Conservation (phyloP, 2,113 vertebrate species). For the Ia io region DNA sequence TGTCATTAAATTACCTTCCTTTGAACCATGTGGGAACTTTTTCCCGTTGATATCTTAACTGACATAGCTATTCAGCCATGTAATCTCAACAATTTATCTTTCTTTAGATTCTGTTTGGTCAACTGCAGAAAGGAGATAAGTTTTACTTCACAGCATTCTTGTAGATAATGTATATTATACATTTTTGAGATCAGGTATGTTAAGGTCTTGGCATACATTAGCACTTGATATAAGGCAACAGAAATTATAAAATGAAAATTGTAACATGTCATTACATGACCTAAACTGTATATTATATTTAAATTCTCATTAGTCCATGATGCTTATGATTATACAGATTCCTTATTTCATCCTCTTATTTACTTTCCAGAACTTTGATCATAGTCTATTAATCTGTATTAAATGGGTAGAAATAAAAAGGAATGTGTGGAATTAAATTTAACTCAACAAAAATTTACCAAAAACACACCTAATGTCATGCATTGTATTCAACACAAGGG, state of each 20-base stretch:
- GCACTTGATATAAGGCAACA: neutral
- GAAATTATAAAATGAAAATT: neutral
- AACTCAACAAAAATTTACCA: neutral
- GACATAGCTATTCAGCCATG: neutral
- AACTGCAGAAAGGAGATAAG: neutral
- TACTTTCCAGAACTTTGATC: neutral
- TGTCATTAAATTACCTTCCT: neutral
- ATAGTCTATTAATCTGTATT: neutral
- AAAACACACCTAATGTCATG: neutral
- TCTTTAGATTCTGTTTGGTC: neutral
- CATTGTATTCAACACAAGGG: neutral
- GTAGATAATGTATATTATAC: neutral
- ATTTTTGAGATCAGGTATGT: neutral
- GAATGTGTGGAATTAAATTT: neutral
- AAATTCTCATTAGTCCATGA: neutral
- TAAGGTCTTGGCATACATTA: neutral
- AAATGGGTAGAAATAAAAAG: neutral
- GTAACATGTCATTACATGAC: neutral
- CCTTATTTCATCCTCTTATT: neutral
- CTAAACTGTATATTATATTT: neutral
- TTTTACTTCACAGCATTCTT: neutral
- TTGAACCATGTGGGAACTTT: neutral
- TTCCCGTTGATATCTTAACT: neutral
- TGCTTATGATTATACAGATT: neutral
- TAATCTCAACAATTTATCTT: neutral